Base-by-base conservation (phyloP, 2,888 invertebrate genomes). In the Neoscelio sp. region DNA sequence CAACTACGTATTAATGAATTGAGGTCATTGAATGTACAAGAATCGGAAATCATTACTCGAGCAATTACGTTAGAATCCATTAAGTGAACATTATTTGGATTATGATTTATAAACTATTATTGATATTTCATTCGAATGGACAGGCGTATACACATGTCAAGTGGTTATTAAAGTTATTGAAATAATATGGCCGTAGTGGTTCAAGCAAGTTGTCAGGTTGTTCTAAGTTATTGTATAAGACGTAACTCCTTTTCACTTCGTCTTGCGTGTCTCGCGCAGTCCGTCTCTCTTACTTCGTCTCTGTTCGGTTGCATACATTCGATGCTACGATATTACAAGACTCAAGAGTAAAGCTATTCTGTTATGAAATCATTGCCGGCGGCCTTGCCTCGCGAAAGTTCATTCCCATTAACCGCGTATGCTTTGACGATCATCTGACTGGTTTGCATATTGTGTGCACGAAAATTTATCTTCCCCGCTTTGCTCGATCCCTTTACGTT, bases 331-430 rank as follows among this genome's bases (percentile, higher is more conserved):
- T 76, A 77, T 74, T 79, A 74, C 67, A 38, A 68, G 78, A 52
- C 60, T 64, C 56, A 48, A 65, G 78, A 75, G 80, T 62, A 74
- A 52, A 70, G 75, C 67, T 54, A 68, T 79, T 81, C 78, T 60
- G 85, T 89, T 87, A 88, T 87, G 89, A 89, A 89, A 89, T 89
- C 88, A 85, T 86, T 82, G 83, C 83, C 82, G 68, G 68, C 87
- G 89, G 85, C 89, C 89, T 89, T 89, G 89, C 85, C 85, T 84
- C 82, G 85, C 85, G 86, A 89, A 89, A 89, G 90, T 90, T 90
- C 89, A 90, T 90, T 90, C 89, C 89, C 89, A 89, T 89, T 87
- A 86, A 86, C 87, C 87, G 85, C 81, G 50, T 48, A 74, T 60
- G 35, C 71, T 10, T 62, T 33, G 75, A 58, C 52, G 68, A 65